Base-by-base conservation (phyloP, 2,113 vertebrate species). In the Cyprinodon brontotheroides region DNA sequence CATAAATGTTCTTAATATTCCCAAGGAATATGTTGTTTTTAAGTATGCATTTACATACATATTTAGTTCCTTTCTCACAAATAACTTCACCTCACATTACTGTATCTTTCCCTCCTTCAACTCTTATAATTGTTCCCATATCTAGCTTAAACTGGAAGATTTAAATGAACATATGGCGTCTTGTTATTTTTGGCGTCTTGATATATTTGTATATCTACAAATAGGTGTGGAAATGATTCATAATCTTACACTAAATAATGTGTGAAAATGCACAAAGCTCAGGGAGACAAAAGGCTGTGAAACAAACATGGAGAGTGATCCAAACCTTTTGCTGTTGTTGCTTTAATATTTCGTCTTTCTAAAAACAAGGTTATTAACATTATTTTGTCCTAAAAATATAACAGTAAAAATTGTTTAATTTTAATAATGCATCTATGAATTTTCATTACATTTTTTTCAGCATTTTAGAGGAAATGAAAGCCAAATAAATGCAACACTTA, bases 41-140 rank as follows among this genome's bases (percentile, higher is more conserved):
- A 11, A 7, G 43, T 45, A 11, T 41, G 41, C 41, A 41, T 41
- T 41, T 41, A 4, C 41, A 41, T 41, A 41, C 9, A 41, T 41
- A 9, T 41, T 6, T 41, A 9, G 9, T 57, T 53, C 20, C 7
- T 7, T 53, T 53, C 50, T 53, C 17, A 20, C 12, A 14, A 53
- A 8, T 29, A 3, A 59, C 4, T 20, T 77, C 37, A 4, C 3
- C 66, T 20, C 37, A 4, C n/a, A 62, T 48, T 12, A 7, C 59
- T 14, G 1, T 2, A 38, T n/a, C 20, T 81, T 65, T 41, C 72
- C 69, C 3, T 75, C 43, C 48, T 39, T 69, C 14, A 2, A 2
- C 17, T 9, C 2, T 71, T 73, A 81, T 65, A n/a, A 22, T 72
- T 12, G 64, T 75, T 70, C n/a, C 60, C 48, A 50, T 20, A 48